A percentile compares a stretch with the other conserved stretches of the same genome.
phyloP scores from a whole-genome alignment of 1,140 invertebrate species.

The Cydia strobilella region DNA sequence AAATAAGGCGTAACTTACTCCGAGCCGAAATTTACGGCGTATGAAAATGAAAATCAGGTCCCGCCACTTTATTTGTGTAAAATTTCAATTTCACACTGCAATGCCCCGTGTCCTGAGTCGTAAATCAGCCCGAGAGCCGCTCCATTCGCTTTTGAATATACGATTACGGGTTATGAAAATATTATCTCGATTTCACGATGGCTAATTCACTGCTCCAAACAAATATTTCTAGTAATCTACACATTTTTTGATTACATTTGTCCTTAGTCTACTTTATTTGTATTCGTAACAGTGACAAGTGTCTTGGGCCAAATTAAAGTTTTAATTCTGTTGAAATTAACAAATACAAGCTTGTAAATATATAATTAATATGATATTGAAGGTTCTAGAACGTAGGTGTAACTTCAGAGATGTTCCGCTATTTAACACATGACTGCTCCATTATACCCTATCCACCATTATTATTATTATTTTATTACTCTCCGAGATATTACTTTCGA shows the following conservation, averaged over 20 bases:
- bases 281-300: too few species aligned
- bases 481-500: constrained; percentile 33
- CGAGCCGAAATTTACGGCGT: constrained; percentile 48
- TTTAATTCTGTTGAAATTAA: too few species aligned
- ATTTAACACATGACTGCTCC: constrained; percentile 26
- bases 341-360: too few species aligned
- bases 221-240: too few species aligned
- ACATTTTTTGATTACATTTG: too few species aligned
- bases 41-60: constrained; percentile 48
- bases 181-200: background rate
- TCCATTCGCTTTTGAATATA: constrained; percentile 23
- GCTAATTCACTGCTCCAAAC: background rate
- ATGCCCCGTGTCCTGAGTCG: constrained; percentile 41
- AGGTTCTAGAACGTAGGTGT: background rate
- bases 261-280: too few species aligned
- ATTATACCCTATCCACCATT: constrained; percentile 24
- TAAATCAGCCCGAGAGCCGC: constrained; percentile 35
- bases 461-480: constrained; percentile 27
- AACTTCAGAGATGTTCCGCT: background rate
- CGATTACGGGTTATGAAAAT: constrained; percentile 14
- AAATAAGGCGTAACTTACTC: constrained; percentile 69
- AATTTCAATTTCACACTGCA: constrained; percentile 64
- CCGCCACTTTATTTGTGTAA: constrained; percentile 49
- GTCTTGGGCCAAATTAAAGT: too few species aligned
- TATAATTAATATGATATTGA: background rate